Conservation (phyloP, 1,140 invertebrate genomes). For the Solen grandis region DNA sequence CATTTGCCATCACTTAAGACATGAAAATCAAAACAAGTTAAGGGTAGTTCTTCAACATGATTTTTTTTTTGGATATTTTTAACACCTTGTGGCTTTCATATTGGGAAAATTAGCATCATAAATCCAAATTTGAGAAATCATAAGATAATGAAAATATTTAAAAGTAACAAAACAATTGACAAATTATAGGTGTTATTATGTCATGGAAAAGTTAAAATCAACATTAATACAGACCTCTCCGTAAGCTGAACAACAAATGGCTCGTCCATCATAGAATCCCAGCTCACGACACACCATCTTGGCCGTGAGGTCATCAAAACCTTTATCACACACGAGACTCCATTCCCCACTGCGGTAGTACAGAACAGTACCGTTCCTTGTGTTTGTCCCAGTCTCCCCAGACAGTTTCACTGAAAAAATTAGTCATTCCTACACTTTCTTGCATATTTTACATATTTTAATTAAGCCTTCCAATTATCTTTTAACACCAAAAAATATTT, state of each 20-base stretch:
- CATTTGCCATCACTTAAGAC: not conserved
- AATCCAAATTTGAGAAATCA: not conserved
- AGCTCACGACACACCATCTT: conserved; percentile 64
- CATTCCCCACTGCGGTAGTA: conserved; percentile 63
- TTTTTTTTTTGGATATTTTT: too few relatives aligned
- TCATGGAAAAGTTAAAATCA: not conserved
- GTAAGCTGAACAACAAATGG: conserved; percentile 69
- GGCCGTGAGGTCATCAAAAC: conserved; percentile 66
- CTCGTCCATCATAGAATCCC: conserved; percentile 67
- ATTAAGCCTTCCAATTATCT: too few relatives aligned
- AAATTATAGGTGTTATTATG: not conserved
- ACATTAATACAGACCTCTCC: conserved; percentile 15
- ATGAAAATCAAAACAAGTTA: not conserved
- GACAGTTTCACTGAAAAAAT: conserved; percentile 64
- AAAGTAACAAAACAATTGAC: not conserved
- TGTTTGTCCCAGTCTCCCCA: conserved; percentile 48
- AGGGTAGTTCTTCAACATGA: not conserved
- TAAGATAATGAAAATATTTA: not conserved
- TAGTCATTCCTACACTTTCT: too few relatives aligned
- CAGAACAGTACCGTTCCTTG: conserved; percentile 64
- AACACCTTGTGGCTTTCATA: not conserved
- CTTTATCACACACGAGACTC: conserved; percentile 67
- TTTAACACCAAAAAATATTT: too few relatives aligned
- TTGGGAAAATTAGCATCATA: not conserved
- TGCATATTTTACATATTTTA: too few relatives aligned